Base-by-base conservation (phyloP, 2,888 invertebrate species). In the Caradrina clavipalpis region DNA sequence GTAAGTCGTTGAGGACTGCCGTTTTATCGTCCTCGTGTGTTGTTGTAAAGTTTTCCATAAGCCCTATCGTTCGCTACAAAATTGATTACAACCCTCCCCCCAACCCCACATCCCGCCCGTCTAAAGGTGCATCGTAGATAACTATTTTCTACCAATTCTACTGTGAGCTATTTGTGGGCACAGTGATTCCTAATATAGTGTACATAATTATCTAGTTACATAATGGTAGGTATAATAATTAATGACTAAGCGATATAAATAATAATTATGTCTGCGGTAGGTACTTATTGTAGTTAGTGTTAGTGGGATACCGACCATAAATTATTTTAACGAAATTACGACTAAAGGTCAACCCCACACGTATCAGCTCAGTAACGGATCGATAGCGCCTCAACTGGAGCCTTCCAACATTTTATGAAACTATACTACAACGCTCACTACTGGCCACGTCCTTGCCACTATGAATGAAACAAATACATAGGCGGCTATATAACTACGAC, bases 211-310 rank as follows among this genome's bases (percentile, higher is more conserved):
- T 69, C 42, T 73, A 71, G 45, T 26, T 55, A 55, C 17, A 66
- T 45, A 45, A 17, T 15, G 15, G 17, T 57, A 53, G 13, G 13
- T 65, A 57, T 49, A 57, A 57, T 54, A 57, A 58, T 58, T 67
- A 54, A 54, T 67, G 39, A 75, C 42, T 72, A 66, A 21, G 17
- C 42, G n/a, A 54, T 19, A n/a, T 35, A 45, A 7, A 11, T 42
- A 45, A 15, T 22, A n/a, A n/a, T n/a, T n/a, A n/a, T n/a, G n/a
- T 42, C 49, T 39, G 35, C 47, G n/a, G 17, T 55, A 45, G 21
- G 22, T 55, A 45, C 45, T 11, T 39, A 55, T 19, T 39, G 19
- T 55, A 15, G 54, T 17, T 31, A 31, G 26, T 26, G 26, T 26
- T 26, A 26, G 26, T 26, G 26, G 26, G 26, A 26, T 26, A 26